Evolutionary conservation across 2,113 vertebrate genomes (phyloP).

Genomic region (Aegypius monachus): DNA sequence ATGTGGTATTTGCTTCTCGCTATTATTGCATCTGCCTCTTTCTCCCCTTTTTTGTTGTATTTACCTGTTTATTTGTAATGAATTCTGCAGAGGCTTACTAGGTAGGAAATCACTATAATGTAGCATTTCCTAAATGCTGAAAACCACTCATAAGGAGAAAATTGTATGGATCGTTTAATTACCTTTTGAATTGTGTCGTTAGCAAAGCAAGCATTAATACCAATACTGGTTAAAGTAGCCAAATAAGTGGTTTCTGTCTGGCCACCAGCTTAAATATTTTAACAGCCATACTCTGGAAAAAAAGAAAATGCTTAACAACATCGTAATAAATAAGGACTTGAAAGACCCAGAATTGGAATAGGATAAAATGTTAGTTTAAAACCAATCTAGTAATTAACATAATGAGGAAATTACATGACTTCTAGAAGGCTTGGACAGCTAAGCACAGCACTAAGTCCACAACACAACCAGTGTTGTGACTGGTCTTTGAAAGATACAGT

Average conservation of each 20-base stretch:
- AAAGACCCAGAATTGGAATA: not conserved
- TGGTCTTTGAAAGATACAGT: not conserved
- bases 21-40: not conserved
- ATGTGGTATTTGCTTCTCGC: fast-evolving
- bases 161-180: not conserved
- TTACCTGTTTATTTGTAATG: not conserved
- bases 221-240: not conserved
- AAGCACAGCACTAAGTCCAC: too few species aligned
- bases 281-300: not conserved
- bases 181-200: not conserved
- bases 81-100: not conserved
- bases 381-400: not conserved
- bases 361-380: not conserved
- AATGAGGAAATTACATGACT: not conserved
- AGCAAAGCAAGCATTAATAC: not conserved
- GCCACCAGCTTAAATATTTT: not conserved
- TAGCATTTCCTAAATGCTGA: not conserved
- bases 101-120: not conserved
- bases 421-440: not conserved
- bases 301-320: not conserved
- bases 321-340: not conserved
- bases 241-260: not conserved
- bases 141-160: not conserved
- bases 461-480: too few species aligned
- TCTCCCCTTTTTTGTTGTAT: not conserved